Evolutionary conservation across 2,888 invertebrate species (phyloP).

Genomic region (Hesperia comma): DNA sequence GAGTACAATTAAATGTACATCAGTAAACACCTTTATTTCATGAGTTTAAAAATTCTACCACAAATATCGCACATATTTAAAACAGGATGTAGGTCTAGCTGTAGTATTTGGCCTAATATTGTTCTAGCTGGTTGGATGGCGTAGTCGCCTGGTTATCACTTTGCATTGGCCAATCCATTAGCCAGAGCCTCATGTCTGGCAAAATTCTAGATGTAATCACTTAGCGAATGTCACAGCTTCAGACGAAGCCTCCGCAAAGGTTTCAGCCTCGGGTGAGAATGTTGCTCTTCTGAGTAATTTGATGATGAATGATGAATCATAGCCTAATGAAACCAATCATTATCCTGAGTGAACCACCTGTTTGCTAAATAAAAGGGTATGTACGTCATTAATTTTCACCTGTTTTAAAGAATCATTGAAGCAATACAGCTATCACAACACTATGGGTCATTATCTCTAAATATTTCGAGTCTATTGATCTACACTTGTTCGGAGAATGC

Average conservation of each 20-base stretch:
- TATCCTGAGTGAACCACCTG: background rate
- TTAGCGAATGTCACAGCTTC: slow-evolving; percentile 26
- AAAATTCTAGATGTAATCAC: slow-evolving; percentile 27
- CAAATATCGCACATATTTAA: too few relatives aligned
- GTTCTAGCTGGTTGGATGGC: slow-evolving; percentile 2
- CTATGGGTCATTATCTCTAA: too few relatives aligned
- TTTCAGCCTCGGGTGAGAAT: slow-evolving; percentile 5
- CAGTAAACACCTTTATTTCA: too few relatives aligned
- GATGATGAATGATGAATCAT: background rate
- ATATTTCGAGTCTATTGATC: too few relatives aligned
- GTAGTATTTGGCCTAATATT: background rate
- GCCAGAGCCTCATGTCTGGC: slow-evolving; percentile 20
- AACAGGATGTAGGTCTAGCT: too few relatives aligned
- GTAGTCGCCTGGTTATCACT: slow-evolving; percentile 6
- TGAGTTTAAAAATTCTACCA: too few relatives aligned
- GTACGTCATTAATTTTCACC: too few relatives aligned
- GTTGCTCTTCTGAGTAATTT: background rate
- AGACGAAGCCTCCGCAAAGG: slow-evolving; percentile 2
- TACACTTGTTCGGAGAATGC: too few relatives aligned
- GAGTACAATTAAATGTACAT: too few relatives aligned
- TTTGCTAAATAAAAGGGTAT: background rate
- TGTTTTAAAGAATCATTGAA: too few relatives aligned
- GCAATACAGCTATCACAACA: too few relatives aligned
- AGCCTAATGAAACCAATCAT: background rate
- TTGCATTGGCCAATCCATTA: slow-evolving; percentile 32